Evolutionary conservation across 2,888 invertebrate species (phyloP).

Genomic region (Acanthoscelides obtectus): DNA sequence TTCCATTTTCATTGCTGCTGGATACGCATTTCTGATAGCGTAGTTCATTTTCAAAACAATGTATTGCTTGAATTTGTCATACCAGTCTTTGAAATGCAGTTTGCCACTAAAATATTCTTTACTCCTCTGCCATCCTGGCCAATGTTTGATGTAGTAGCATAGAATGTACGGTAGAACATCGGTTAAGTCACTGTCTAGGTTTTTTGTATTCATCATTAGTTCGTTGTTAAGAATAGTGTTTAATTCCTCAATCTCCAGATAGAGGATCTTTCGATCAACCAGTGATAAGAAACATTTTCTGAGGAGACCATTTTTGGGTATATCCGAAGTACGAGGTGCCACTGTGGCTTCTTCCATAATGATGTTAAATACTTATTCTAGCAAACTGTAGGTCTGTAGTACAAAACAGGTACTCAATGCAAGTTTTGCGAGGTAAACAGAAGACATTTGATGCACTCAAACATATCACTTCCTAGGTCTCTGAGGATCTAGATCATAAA

Average conservation of each 20-base stretch:
- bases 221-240: conserved; percentile 27
- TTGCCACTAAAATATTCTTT: conserved; percentile 29
- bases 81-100: conserved; percentile 27
- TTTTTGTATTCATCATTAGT: conserved; percentile 20
- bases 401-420: too few relatives aligned
- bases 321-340: background rate
- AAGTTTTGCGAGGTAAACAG: too few relatives aligned
- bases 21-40: conserved; percentile 22
- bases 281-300: conserved; percentile 29
- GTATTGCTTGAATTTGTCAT: conserved; percentile 27
- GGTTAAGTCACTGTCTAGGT: conserved; percentile 18
- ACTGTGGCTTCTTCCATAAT: background rate
- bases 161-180: conserved; percentile 25
- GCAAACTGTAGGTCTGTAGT: background rate
- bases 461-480: too few relatives aligned
- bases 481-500: too few relatives aligned
- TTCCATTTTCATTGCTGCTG: conserved; percentile 11
- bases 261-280: conserved; percentile 29
- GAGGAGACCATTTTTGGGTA: conserved; percentile 10
- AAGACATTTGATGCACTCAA: too few relatives aligned
- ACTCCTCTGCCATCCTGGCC: conserved; percentile 32
- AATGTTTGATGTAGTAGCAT: conserved; percentile 26
- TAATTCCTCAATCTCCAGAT: conserved; percentile 27
- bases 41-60: conserved; percentile 24
- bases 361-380: background rate